phyloP scores from a whole-genome alignment of 2,113 vertebrate species.

The Saccopteryx leptura region DNA sequence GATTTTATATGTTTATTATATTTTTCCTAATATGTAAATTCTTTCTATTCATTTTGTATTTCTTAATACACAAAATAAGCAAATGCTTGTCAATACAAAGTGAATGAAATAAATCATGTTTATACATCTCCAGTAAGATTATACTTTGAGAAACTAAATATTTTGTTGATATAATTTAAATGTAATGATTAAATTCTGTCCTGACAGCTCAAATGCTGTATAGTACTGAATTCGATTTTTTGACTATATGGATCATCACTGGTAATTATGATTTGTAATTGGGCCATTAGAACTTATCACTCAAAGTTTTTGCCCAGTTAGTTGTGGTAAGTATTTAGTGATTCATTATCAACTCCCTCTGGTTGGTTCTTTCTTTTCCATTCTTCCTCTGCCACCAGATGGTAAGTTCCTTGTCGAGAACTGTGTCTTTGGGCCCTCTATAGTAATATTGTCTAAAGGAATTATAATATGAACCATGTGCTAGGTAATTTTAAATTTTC shows the following conservation, averaged over 20 bases:
- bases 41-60: slow-evolving; percentile 33
- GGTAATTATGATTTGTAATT: neutral
- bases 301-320: neutral
- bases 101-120: slow-evolving; percentile 13
- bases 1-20: neutral
- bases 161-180: slow-evolving; percentile 23
- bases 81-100: neutral
- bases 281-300: neutral
- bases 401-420: slow-evolving; percentile 11
- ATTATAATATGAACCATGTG: slow-evolving; percentile 3
- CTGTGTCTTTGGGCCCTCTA: neutral
- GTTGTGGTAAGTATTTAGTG: slow-evolving; percentile 42
- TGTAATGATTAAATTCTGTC: neutral
- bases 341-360: neutral
- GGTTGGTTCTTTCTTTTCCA: slow-evolving; percentile 47
- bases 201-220: neutral
- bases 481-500: neutral
- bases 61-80: slow-evolving; percentile 39
- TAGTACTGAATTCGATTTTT: neutral
- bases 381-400: neutral
- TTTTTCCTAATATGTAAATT: slow-evolving; percentile 29
- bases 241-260: neutral
- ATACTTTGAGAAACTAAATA: neutral
- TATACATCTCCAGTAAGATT: neutral
- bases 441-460: neutral